Percentiles rank a stretch among this genome's conserved stretches.
Conservation (phyloP, 1,140 invertebrate species). For the Ips typographus region DNA sequence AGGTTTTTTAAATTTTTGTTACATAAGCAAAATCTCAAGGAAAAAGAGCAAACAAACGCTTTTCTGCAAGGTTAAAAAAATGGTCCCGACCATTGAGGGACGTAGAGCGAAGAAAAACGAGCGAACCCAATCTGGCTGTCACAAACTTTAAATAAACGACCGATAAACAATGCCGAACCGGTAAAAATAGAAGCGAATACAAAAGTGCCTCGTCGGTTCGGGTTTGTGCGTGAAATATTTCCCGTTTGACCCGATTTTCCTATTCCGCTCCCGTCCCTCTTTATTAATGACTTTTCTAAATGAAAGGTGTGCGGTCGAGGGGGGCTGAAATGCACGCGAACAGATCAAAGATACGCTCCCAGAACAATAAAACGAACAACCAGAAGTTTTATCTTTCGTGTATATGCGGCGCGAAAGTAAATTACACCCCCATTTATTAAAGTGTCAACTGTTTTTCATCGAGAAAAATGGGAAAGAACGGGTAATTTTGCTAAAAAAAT, state of each 20-base stretch:
- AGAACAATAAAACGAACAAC: constrained; percentile 11
- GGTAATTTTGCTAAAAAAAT: too few species aligned
- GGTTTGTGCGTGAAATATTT: constrained; percentile 20
- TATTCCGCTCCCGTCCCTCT: background rate
- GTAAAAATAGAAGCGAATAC: constrained; percentile 17
- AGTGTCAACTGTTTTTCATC: too few species aligned
- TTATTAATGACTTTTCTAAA: constrained; percentile 22
- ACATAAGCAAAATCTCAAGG: too few species aligned
- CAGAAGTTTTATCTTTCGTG: background rate
- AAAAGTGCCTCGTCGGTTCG: constrained; percentile 10
- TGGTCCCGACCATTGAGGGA: background rate
- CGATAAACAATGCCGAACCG: constrained; percentile 19
- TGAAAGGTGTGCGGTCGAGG: constrained; percentile 6
- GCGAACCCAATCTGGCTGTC: constrained; percentile 14
- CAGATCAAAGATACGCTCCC: constrained; percentile 13
- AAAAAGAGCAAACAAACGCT: too few species aligned
- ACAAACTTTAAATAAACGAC: constrained; percentile 22
- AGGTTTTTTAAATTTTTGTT: too few species aligned
- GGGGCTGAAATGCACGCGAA: constrained; percentile 9
- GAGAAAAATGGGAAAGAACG: too few species aligned
- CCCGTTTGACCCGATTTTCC: constrained; percentile 19
- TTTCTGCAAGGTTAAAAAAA: background rate
- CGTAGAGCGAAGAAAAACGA: constrained; percentile 6
- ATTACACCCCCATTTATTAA: too few species aligned
- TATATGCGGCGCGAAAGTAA: too few species aligned